These are phyloP conservation scores for Allobates femoralis DNA, from an alignment of 2,797 vertebrate species.

Conservation along the genomic window DNA sequence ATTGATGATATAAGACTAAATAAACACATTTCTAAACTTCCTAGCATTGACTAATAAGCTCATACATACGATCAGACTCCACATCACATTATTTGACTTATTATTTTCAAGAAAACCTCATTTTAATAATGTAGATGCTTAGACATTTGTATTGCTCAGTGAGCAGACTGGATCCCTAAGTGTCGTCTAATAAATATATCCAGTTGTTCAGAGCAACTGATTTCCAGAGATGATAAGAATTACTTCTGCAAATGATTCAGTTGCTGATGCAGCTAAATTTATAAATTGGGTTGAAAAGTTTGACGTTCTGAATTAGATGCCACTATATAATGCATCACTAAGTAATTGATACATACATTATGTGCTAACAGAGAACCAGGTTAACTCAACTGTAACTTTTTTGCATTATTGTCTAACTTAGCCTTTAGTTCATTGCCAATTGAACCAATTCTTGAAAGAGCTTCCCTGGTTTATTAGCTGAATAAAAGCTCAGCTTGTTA, in stretches of 20 bases:
- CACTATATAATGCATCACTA: slow-evolving; percentile 65
- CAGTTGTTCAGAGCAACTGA: slow-evolving; percentile 62
- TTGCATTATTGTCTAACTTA: slow-evolving; percentile 61
- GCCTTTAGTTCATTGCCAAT: slow-evolving; percentile 63
- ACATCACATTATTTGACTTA: slow-evolving; percentile 54
- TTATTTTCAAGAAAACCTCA: slow-evolving; percentile 57
- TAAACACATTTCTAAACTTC: slow-evolving; percentile 19
- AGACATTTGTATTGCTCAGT: slow-evolving; percentile 67
- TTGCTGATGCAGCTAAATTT: slow-evolving; percentile 69
- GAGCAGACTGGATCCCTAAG: slow-evolving; percentile 63
- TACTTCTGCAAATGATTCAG: slow-evolving; percentile 68
- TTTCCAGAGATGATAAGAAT: slow-evolving; percentile 68
- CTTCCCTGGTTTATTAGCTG: slow-evolving; percentile 56
- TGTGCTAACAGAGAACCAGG: slow-evolving; percentile 63
- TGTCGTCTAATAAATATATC: slow-evolving; percentile 64
- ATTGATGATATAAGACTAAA: slow-evolving; percentile 42
- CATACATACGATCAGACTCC: not conserved
- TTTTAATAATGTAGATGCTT: slow-evolving; percentile 62
- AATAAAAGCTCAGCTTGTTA: slow-evolving; percentile 64
- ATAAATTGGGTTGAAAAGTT: slow-evolving; percentile 71
- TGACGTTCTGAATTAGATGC: slow-evolving; percentile 69
- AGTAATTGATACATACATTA: slow-evolving; percentile 71
- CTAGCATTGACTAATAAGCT: slow-evolving; percentile 33
- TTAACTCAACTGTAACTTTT: slow-evolving; percentile 65
- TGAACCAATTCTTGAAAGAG: slow-evolving; percentile 65